Conservation (phyloP, 92 coral and sea anemone genomes). For the Porites evermanni region DNA sequence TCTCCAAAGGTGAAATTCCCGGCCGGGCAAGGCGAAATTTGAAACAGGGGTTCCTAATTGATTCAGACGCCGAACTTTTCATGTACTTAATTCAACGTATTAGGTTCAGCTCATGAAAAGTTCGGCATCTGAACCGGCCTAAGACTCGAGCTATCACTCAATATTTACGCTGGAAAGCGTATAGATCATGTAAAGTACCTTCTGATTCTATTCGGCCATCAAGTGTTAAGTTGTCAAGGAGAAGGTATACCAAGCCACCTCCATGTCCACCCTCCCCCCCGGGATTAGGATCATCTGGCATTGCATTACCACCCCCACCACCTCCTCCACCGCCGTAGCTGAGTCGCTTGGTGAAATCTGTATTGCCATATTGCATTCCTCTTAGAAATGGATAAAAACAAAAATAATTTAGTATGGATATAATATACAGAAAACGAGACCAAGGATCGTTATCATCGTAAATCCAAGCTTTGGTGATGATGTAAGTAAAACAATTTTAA, state of each 20-base stretch:
- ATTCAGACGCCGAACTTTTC: too few relatives aligned
- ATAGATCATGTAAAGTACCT: not conserved
- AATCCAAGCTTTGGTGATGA: too few relatives aligned
- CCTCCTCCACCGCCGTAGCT: constrained; percentile 48
- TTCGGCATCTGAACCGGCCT: too few relatives aligned
- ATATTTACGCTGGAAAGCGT: too few relatives aligned
- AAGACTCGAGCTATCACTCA: too few relatives aligned
- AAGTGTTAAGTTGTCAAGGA: constrained; percentile 6
- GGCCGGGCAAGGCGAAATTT: too few relatives aligned
- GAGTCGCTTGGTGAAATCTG: constrained; percentile 25
- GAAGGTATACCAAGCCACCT: constrained; percentile 34
- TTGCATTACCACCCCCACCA: constrained; percentile 28
- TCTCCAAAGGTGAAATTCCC: too few relatives aligned
- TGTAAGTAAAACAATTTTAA: too few relatives aligned
- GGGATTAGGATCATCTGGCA: constrained; percentile 5
- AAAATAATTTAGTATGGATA: not conserved
- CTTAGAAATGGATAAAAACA: not conserved
- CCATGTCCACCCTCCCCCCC: constrained; percentile 42
- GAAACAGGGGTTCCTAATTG: too few relatives aligned
- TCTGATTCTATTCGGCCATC: constrained; percentile 15
- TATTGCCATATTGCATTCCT: constrained; percentile 38
- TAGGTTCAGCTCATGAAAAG: too few relatives aligned
- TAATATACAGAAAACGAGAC: not conserved
- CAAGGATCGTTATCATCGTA: too few relatives aligned
- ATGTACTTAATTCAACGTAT: too few relatives aligned